Conservation (phyloP, 2,888 invertebrate genomes). For the Athalia rosae region DNA sequence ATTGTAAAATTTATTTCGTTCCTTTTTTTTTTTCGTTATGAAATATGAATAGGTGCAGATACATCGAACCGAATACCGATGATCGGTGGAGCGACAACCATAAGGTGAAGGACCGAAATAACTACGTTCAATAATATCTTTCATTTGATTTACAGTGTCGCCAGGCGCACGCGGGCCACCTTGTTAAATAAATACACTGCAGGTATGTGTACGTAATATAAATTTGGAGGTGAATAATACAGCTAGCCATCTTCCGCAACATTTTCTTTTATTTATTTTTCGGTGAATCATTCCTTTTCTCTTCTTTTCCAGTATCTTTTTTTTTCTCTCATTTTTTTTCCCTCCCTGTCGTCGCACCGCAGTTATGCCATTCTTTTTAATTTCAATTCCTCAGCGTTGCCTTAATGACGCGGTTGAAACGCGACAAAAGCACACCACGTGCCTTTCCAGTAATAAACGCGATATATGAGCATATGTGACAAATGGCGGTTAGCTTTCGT, state of each 20-base stretch:
- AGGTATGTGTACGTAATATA: neutral
- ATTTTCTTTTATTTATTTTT: neutral
- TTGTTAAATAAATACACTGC: neutral
- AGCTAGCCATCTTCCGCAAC: constrained; percentile 2
- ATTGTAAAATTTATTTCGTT: too few relatives aligned
- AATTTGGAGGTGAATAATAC: neutral
- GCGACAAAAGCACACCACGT: constrained; percentile 28
- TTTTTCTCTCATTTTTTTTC: neutral
- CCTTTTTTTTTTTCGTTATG: too few relatives aligned
- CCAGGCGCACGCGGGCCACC: too few relatives aligned
- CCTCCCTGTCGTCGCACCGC: neutral
- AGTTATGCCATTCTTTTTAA: constrained; percentile 19
- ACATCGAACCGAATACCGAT: too few relatives aligned
- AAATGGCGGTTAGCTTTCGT: constrained; percentile 22
- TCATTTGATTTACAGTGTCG: too few relatives aligned
- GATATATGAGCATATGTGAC: constrained; percentile 10
- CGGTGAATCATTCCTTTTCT: neutral
- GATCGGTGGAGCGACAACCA: too few relatives aligned
- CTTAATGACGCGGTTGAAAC: constrained; percentile 39
- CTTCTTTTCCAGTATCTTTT: neutral
- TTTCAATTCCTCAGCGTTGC: constrained; percentile 3
- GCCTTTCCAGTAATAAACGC: constrained; percentile 26
- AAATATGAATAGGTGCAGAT: too few relatives aligned
- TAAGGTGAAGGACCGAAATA: too few relatives aligned
- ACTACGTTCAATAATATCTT: too few relatives aligned